Base-by-base conservation (phyloP, 1,140 invertebrate genomes). In the Zaprionus inermis region DNA sequence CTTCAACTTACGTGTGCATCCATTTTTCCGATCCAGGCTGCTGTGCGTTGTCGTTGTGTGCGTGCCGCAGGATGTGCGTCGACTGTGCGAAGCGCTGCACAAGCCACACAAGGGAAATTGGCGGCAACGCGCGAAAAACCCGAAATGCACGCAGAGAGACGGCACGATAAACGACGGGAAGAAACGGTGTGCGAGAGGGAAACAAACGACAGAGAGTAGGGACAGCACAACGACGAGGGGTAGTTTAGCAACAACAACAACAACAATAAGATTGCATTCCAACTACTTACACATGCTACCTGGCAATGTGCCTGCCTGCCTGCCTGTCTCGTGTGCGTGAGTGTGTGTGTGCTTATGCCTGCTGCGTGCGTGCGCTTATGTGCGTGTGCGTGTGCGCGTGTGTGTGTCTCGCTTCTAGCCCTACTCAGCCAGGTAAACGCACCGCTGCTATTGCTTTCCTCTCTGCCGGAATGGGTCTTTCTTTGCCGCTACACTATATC, bases 121-220 rank as follows among this genome's bases (percentile, higher is more conserved):
- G 83, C 84, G 82, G 83, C 83, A 61, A 60, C 65, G 72, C 71
- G 81, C 81, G 74, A 79, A 85, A 81, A 74, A 56, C 49, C 36
- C 38, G 34, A 59, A 60, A 64, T 55, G 34, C 59, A 67, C 49
- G 69, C 56, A 67, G 56, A 60, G 36, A 54, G 49, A 54, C n/a
- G 52, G 11, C 6, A 18, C 38, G n/a, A 44, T 44, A 44, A 44
- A 44, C 16, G 38, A 41, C 6, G 30, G 30, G 38, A 16, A 38
- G 36, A 38, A 28, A 6, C 34, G 34, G 4, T 18, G 30, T 32
- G 9, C 56, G 9, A 63, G 16, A 34, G n/a, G 52, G 22, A 18
- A n/a, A 24, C 10, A 30, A 14, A 52, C 3, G 22, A 36, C 4
- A 38, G 32, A 20, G 9, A 41, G 30, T 11, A 56, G 34, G 24